Evolutionary conservation across 2,797 vertebrate genomes (phyloP).

Genomic region (Paguma larvata): DNA sequence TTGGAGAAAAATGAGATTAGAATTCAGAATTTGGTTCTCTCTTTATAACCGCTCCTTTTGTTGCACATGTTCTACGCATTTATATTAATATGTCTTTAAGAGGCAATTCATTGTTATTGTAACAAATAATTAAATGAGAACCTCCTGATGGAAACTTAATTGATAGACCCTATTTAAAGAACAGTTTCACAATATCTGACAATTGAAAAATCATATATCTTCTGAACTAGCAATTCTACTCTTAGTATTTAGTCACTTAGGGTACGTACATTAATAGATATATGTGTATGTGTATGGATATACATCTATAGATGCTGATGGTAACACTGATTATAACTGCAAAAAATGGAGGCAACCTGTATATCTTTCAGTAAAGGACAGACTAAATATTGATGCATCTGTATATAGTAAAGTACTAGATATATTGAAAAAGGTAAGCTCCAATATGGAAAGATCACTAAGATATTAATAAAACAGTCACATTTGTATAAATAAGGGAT

Average conservation of each 20-base stretch:
- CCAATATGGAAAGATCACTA: not conserved
- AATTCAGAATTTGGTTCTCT: conserved; percentile 29
- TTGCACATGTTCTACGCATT: not conserved
- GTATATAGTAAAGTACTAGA: not conserved
- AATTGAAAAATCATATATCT: not conserved
- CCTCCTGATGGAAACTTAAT: not conserved
- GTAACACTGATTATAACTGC: not conserved
- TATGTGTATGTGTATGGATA: not conserved
- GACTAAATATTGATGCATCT: not conserved
- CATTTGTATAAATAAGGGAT: not conserved
- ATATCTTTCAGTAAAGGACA: not conserved
- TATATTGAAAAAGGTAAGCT: conserved; percentile 9
- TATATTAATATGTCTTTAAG: not conserved
- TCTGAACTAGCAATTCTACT: not conserved
- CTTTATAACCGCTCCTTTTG: not conserved
- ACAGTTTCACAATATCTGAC: not conserved
- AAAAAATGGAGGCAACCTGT: not conserved
- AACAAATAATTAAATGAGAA: not conserved
- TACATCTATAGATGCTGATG: not conserved
- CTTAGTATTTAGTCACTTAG: not conserved
- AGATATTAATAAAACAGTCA: conserved; percentile 10
- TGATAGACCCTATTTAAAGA: not conserved
- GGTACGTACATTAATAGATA: not conserved
- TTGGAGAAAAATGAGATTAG: conserved; percentile 6
- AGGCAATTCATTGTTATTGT: not conserved